Base-by-base conservation (phyloP, 1,140 invertebrate species). In the Episyrphus balteatus region DNA sequence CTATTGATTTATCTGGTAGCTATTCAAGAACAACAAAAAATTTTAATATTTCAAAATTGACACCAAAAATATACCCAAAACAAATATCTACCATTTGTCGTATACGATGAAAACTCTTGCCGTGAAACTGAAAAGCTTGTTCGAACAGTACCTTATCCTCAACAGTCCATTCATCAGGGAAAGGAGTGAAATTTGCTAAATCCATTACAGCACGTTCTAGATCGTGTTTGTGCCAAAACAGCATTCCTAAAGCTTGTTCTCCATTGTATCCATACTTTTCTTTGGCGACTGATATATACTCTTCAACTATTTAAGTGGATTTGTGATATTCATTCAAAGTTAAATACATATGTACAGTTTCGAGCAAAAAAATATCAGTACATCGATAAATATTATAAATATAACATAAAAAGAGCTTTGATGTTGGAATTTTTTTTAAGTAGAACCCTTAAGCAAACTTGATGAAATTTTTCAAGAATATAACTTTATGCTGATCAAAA, bases 91-190 rank as follows among this genome's bases (percentile, higher is more conserved):
- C 92, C 93, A 98, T 96, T 79, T 96, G 91, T 55, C 90, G 75
- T 62, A 98, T 98, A 64, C 92, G 80, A 66, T 95, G 89, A 74
- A 98, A 98, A 70, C 88, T 92, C 76, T 98, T 98, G 26, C 93
- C 93, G 76, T 98, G 92, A 69, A 96, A 98, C 62, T 94, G 91
- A 69, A 95, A 98, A 19, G 93, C 94, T 70, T 97, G 93, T 66
- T 98, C 93, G 76, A 98, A 98, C 15, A 97, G 71, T 40, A 97
- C 91, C 77, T 97, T 97, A 62, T 98, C 94, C 71, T 98, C 94
- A 3, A 92, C 87, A 13, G 92, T 92, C 94, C 94, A 98, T 61
- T 98, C 93, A 73, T 98, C 93, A 19, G 93, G 93, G 61, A 94
- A 94, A 3, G 94, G 94, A 46, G 92, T 95, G 61, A 97, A 98